Base-by-base conservation (phyloP, 2,797 vertebrate genomes). In the Platyrinchus mystaceus region DNA sequence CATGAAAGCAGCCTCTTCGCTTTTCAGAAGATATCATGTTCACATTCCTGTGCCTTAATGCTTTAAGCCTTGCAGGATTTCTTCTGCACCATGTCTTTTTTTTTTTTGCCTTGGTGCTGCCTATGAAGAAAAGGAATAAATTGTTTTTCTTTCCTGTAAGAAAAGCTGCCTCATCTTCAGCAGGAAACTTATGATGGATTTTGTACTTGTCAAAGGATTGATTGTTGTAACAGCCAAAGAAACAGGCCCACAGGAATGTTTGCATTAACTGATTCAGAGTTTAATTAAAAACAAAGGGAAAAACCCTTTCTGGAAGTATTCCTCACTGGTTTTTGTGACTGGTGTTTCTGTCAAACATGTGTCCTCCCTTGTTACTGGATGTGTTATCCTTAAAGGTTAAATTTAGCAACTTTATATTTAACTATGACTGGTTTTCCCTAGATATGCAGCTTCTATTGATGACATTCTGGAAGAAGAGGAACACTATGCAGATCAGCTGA, bases 381-480 rank as follows among this genome's bases (percentile, higher is more conserved):
- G 39, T 73, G 26, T 84, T 86, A 69, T 41, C 32, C 64, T 87
- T 95, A 68, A 64, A 81, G 79, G 59, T 60, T 84, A 67, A 84
- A 34, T 78, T 52, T 60, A 84, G 34, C 44, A 49, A 34, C 37
- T 62, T 90, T 63, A 5, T 60, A 18, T 46, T 79, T 83, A 73
- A n/a, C 30, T 14, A 3, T 55, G 12, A 12, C 37, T 94, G 30
- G 28, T 50, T 87, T 85, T 47, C 41, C 76, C 84, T 90, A 99
- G 99, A 58, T 99, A 99, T 26, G 99, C 99, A 21, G 98, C 99
- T 56, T 99, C 99, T 46, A 99, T 99, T 75, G 99, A 99, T 94
- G 99, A 99, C 60, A 99, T 99, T 93, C 96, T 99, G 88, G 99
- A 99, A 95, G 99, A 99, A 93, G 99, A 99, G 75, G 99, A 99